phyloP scores from a whole-genome alignment of 2,888 invertebrate genomes.

The Eucera pruinosa region DNA sequence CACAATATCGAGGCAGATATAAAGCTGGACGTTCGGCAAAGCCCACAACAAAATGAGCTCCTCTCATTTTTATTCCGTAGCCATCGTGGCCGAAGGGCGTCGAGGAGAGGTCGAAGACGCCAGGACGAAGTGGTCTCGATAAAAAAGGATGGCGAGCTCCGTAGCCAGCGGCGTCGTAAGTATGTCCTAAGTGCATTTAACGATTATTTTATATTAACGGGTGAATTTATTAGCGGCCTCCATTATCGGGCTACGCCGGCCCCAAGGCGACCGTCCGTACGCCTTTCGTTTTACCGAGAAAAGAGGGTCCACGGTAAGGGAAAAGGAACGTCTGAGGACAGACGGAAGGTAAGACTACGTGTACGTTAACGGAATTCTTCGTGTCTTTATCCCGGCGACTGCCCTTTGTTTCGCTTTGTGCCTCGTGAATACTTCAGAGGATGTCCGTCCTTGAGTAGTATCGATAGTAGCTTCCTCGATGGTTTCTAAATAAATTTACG shows the following conservation, averaged over 20 bases:
- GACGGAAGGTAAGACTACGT: slow-evolving; percentile 51
- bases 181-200: slow-evolving; percentile 82
- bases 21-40: slow-evolving; percentile 12
- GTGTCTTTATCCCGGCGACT: slow-evolving; percentile 68
- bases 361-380: slow-evolving; percentile 62
- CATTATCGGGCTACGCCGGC: slow-evolving; percentile 79
- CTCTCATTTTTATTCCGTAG: slow-evolving; percentile 26
- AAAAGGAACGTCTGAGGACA: slow-evolving; percentile 43
- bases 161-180: slow-evolving; percentile 77
- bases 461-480: slow-evolving; percentile 52
- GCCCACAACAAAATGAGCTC: slow-evolving; percentile 10
- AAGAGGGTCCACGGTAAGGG: slow-evolving; percentile 14
- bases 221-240: slow-evolving; percentile 81
- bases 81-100: slow-evolving; percentile 7
- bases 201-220: slow-evolving; percentile 83
- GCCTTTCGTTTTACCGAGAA: slow-evolving; percentile 69
- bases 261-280: slow-evolving; percentile 64
- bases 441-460: slow-evolving; percentile 48
- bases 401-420: slow-evolving; percentile 67
- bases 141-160: slow-evolving; percentile 74
- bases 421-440: slow-evolving; percentile 68
- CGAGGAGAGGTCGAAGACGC: slow-evolving; percentile 60
- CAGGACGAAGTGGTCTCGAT: slow-evolving; percentile 74
- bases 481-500: slow-evolving; percentile 41
- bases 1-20: slow-evolving; percentile 13